These are phyloP conservation scores for Noctua janthina DNA, from an alignment of 2,888 invertebrate genomes.

Conservation along the genomic window DNA sequence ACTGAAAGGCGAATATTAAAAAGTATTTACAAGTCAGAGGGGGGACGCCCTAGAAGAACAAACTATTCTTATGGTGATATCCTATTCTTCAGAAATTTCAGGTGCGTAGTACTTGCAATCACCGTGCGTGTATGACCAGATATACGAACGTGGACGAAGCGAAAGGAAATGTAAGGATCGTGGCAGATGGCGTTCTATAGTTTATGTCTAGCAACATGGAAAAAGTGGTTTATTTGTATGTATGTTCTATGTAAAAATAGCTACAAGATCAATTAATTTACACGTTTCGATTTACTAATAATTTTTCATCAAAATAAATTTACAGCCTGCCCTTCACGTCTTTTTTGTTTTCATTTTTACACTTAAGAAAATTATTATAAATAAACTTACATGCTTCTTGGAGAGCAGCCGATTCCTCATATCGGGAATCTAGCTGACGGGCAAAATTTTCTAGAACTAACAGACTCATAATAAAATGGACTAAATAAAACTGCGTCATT, in stretches of 20 bases:
- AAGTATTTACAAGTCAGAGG: not conserved
- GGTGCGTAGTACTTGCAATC: not conserved
- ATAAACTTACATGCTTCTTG: slow-evolving; percentile 23
- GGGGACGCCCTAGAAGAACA: not conserved
- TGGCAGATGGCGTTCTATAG: not conserved
- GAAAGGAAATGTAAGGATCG: not conserved
- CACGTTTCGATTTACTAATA: not conserved
- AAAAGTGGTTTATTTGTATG: not conserved
- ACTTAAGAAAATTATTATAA: not conserved
- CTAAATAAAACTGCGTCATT: slow-evolving; percentile 39
- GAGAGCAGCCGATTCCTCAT: not conserved
- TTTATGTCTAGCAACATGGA: not conserved
- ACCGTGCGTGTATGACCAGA: not conserved
- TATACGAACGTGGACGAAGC: not conserved
- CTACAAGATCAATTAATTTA: not conserved
- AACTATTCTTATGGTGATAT: not conserved
- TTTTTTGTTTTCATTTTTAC: not conserved
- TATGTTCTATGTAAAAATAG: not conserved
- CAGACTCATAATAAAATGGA: slow-evolving; percentile 24
- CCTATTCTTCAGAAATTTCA: not conserved
- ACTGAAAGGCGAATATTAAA: not conserved
- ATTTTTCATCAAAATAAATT: not conserved
- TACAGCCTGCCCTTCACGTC: not conserved
- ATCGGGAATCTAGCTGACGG: not conserved
- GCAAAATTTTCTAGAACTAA: slow-evolving; percentile 14